Conservation (phyloP, 2,888 invertebrate genomes). For the Tetranychus truncatus region DNA sequence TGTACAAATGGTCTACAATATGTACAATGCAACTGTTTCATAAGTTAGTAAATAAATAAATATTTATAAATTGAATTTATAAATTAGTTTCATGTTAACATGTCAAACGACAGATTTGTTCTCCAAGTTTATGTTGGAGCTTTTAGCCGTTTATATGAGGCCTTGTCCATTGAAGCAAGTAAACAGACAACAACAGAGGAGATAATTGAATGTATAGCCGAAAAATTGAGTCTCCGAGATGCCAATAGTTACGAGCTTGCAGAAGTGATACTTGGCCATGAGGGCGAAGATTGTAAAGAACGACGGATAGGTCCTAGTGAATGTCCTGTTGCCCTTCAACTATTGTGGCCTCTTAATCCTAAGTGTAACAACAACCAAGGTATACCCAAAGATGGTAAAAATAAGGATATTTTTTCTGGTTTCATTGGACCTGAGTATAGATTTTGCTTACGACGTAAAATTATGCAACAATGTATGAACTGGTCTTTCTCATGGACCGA, state of each 20-base stretch:
- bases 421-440: conserved; percentile 35
- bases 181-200: conserved; percentile 80
- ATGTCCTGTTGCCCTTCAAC: conserved; percentile 37
- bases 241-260: conserved; percentile 52
- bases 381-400: conserved; percentile 4
- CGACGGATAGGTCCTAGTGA: conserved; percentile 54
- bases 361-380: conserved; percentile 6
- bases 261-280: conserved; percentile 34
- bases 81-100: background rate
- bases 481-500: conserved; percentile 63
- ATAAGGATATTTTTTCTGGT: conserved; percentile 7
- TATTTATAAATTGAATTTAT: too few species aligned
- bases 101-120: conserved; percentile 40
- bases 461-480: conserved; percentile 36
- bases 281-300: conserved; percentile 79
- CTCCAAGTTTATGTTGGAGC: conserved; percentile 75
- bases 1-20: too few species aligned
- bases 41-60: too few species aligned
- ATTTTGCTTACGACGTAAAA: conserved; percentile 71
- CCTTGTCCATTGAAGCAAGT: conserved; percentile 70
- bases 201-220: conserved; percentile 70
- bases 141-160: conserved; percentile 67
- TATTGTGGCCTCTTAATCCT: conserved; percentile 34
- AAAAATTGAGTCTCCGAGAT: conserved; percentile 42
- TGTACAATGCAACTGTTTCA: too few species aligned